These are phyloP conservation scores for Thelaira solivaga DNA, from an alignment of 2,888 invertebrate genomes.

Conservation along the genomic window DNA sequence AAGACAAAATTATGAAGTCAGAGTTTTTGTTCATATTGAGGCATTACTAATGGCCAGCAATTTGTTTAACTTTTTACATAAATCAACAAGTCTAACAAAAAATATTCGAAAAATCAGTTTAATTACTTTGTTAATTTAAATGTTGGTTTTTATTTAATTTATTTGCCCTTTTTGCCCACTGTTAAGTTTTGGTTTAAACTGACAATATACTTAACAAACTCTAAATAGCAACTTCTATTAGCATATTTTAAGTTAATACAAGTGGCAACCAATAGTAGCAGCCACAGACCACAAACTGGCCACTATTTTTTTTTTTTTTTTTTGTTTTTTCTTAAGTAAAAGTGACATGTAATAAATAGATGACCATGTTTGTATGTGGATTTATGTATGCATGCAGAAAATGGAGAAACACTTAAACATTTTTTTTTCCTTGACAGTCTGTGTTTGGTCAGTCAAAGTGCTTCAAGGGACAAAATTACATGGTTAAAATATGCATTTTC, in stretches of 20 bases:
- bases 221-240: slow-evolving; percentile 48
- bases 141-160: no score
- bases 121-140: no score
- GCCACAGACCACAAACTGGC: slow-evolving; percentile 32
- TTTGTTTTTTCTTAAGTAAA: slow-evolving; percentile 38
- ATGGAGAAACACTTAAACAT: slow-evolving; percentile 29
- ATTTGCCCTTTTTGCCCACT: no score
- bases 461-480: not conserved
- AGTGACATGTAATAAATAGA: slow-evolving; percentile 40
- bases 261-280: slow-evolving; percentile 45
- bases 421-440: slow-evolving; percentile 8
- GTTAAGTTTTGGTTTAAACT: slow-evolving; percentile 12
- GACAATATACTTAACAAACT: slow-evolving; percentile 37
- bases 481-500: not conserved
- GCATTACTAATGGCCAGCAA: no score
- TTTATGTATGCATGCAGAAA: not conserved
- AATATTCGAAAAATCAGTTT: no score
- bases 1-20: not conserved
- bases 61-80: no score
- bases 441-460: not conserved
- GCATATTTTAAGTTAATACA: slow-evolving; percentile 52
- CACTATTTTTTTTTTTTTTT: slow-evolving; percentile 22
- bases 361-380: not conserved
- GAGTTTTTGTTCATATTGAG: no score
- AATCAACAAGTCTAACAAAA: no score